A percentile compares a stretch with the other conserved stretches of the same genome.
These are phyloP conservation scores for Phrixothrix hirtus DNA, from an alignment of 2,888 invertebrate species.

Conservation along the genomic window DNA sequence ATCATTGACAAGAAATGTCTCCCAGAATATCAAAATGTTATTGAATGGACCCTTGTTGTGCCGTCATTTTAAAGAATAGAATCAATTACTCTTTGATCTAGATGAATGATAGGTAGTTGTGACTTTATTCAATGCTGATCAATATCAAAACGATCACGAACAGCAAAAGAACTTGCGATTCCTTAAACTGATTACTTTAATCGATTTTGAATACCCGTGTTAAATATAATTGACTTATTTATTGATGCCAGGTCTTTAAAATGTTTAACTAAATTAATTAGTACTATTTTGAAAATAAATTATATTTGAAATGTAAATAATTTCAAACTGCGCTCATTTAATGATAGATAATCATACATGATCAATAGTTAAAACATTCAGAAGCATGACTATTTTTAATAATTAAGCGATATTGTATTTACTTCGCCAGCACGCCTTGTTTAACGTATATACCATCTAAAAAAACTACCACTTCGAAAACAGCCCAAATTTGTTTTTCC, in stretches of 20 bases:
- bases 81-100: slow-evolving; percentile 47
- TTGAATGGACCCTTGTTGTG: slow-evolving; percentile 19
- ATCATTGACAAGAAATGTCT: slow-evolving; percentile 4
- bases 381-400: too few relatives aligned
- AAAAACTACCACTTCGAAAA: too few relatives aligned
- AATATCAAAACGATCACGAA: slow-evolving; percentile 38
- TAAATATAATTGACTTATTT: slow-evolving; percentile 21
- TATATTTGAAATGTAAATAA: too few relatives aligned
- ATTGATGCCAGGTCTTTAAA: slow-evolving; percentile 7
- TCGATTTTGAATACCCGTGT: slow-evolving; percentile 16
- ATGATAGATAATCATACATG: too few relatives aligned
- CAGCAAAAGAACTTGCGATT: slow-evolving; percentile 22
- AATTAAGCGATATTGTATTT: too few relatives aligned
- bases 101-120: slow-evolving; percentile 48
- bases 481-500: too few relatives aligned
- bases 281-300: too few relatives aligned
- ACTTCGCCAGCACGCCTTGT: too few relatives aligned
- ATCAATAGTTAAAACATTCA: too few relatives aligned
- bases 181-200: slow-evolving; percentile 24
- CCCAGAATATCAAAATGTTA: slow-evolving; percentile 12
- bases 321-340: too few relatives aligned
- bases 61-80: slow-evolving; percentile 47
- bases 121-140: slow-evolving; percentile 47
- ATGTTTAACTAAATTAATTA: background rate
- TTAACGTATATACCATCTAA: too few relatives aligned